Evolutionary conservation across 2,113 vertebrate species (phyloP), one percentile per base, ranked within the genome.

Genomic region (Lepidiolamprologus cunningtoni): DNA sequence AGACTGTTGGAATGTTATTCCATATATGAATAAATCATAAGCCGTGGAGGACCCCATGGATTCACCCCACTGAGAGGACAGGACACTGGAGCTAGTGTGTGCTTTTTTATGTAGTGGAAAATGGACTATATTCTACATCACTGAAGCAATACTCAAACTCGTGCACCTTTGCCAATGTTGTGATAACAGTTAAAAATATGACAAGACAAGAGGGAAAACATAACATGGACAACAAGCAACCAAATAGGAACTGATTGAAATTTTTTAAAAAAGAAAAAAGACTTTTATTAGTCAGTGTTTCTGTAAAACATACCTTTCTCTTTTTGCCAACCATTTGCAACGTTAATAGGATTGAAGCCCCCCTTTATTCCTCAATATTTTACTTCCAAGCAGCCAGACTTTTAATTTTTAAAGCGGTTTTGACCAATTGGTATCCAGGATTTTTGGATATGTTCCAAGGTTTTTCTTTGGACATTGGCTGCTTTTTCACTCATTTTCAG

Each of bases 1-100:
- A 86, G 84, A 53, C 78, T 91, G 89, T 58, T n/a, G 80, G 85
- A 89, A 93, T 87, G 83, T 85, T 81, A 81, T 82, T 94, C 85
- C 71, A 81, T 42, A 66, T 87, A 94, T 95, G 89, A 95, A 95
- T 95, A 93, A 95, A 94, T 94, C 94, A 94, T 94, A 78, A 93
- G 79, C 71, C 1, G 5, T 52, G 85, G 87, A 31, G 88, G 87
- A 89, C 92, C 90, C 90, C 19, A 26, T 71, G 89, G 91, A 94
- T 90, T 90, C 85, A 80, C 87, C 83, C 21, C 37, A 79, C 89
- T 57, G 47, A 21, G 93, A 90, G 92, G 89, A 87, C 55, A 57
- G 50, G 71, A 88, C 86, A 91, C 37, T 33, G 80, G 85, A 90
- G 86, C 57, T 57, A 63, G 54, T 21, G 71, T 63, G 78, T 57